A percentile compares a stretch with the other conserved stretches of the same genome.
Evolutionary conservation across 2,888 invertebrate species (phyloP).

Genomic region (Agriopis leucophaearia): DNA sequence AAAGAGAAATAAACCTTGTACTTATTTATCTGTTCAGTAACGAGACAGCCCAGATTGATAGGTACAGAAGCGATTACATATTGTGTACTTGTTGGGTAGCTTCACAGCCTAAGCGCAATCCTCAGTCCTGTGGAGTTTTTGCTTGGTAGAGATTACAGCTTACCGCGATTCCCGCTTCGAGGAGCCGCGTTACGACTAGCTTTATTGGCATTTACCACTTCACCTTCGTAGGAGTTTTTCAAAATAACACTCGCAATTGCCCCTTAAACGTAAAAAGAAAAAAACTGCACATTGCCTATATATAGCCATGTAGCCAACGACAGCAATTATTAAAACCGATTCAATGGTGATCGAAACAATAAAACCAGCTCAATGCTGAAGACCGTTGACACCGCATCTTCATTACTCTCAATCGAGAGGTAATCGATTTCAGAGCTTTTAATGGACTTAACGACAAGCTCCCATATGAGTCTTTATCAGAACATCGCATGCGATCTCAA

Average conservation of each 20-base stretch:
- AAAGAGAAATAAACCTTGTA: too few relatives aligned
- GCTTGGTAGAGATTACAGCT: conserved; percentile 71
- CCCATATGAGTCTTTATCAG: conserved; percentile 67
- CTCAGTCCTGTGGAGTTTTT: conserved; percentile 63
- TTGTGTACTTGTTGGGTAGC: conserved; percentile 7
- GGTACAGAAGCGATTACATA: conserved; percentile 28
- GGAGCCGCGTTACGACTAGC: conserved; percentile 67
- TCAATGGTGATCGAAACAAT: conserved; percentile 43
- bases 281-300: conserved; percentile 55
- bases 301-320: conserved; percentile 46
- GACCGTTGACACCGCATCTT: conserved; percentile 43
- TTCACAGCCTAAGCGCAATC: conserved; percentile 54
- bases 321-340: conserved; percentile 43
- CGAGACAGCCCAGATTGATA: conserved; percentile 9
- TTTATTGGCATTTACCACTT: conserved; percentile 65
- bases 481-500: conserved; percentile 72
- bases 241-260: conserved; percentile 58
- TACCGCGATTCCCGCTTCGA: conserved; percentile 62
- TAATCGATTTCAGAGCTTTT: conserved; percentile 46
- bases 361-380: conserved; percentile 43
- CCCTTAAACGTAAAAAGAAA: conserved; percentile 55
- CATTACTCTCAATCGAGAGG: conserved; percentile 41
- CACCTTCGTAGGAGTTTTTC: conserved; percentile 51
- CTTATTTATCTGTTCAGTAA: too few relatives aligned
- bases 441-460: conserved; percentile 53